phyloP scores from a whole-genome alignment of 2,888 invertebrate genomes.

The Liopterus haemorrhoidalis region DNA sequence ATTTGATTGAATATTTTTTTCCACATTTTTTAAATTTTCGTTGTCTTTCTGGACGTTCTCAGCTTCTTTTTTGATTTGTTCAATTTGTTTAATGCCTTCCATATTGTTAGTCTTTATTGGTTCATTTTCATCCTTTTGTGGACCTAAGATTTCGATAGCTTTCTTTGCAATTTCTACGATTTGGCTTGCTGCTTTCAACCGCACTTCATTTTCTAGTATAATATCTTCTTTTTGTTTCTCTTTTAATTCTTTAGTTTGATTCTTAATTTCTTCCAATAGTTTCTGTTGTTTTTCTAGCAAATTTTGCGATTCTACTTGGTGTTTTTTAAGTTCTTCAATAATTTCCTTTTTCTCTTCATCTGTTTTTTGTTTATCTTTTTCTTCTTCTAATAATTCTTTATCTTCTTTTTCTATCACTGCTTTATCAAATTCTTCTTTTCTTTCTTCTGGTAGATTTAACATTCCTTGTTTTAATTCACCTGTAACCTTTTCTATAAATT shows the following conservation, averaged over 20 bases:
- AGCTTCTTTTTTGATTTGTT: constrained; percentile 4
- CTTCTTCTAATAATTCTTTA: constrained; percentile 43
- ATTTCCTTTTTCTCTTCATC: constrained; percentile 46
- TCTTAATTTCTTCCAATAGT: constrained; percentile 54
- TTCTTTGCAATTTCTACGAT: constrained; percentile 42
- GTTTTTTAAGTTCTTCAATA: constrained; percentile 60
- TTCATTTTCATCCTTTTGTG: constrained; percentile 8
- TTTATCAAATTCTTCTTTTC: constrained; percentile 47
- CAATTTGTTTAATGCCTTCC: constrained; percentile 23
- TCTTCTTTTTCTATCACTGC: constrained; percentile 46
- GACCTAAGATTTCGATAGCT: constrained; percentile 38
- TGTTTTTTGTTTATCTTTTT: constrained; percentile 39
- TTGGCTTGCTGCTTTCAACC: constrained; percentile 40
- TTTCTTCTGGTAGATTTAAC: constrained; percentile 27
- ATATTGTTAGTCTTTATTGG: no score
- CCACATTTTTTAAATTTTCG: background rate
- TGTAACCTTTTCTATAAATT: background rate
- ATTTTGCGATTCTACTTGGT: constrained; percentile 62
- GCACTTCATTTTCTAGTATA: constrained; percentile 36
- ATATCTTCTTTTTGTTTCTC: constrained; percentile 30
- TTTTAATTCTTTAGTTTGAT: constrained; percentile 32
- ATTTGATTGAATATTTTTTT: background rate
- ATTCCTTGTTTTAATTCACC: constrained; percentile 30
- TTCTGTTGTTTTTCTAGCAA: constrained; percentile 62
- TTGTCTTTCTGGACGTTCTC: background rate